Evolutionary conservation across 37 sponge, comb jelly and placozoan species (phyloP).

Genomic region (Cliona cf. orientalis): DNA sequence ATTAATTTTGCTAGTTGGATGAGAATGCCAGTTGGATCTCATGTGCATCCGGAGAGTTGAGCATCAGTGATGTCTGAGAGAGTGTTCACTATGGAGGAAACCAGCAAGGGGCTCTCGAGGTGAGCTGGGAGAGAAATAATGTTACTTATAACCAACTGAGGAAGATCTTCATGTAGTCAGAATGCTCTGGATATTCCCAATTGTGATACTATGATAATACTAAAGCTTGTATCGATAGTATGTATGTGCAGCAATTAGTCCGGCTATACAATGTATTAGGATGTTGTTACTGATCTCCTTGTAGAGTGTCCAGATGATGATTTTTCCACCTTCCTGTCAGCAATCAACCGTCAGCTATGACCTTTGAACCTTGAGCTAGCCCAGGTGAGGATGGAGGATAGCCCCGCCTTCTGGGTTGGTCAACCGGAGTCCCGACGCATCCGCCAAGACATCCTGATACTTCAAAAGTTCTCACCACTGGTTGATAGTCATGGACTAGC

Average conservation of each 20-base stretch:
- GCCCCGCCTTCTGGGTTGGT: conserved; percentile 33
- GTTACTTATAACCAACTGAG: too few species aligned
- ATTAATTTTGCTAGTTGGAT: too few species aligned
- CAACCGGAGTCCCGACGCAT: conserved; percentile 52
- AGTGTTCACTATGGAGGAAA: background rate
- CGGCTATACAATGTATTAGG: too few species aligned
- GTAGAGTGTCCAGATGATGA: background rate
- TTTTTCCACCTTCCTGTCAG: conserved; percentile 8
- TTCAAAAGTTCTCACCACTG: conserved; percentile 30
- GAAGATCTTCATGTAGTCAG: too few species aligned
- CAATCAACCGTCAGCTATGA: conserved; percentile 41
- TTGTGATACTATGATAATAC: too few species aligned
- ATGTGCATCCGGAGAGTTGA: background rate
- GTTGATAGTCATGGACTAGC: conserved; percentile 18
- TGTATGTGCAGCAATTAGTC: too few species aligned
- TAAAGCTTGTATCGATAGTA: too few species aligned
- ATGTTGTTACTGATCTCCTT: background rate
- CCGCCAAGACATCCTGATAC: conserved; percentile 55
- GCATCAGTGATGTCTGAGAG: conserved; percentile 8
- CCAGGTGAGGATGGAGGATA: conserved; percentile 44
- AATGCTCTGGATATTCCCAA: too few species aligned
- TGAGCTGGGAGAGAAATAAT: too few species aligned
- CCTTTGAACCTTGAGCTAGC: conserved; percentile 36
- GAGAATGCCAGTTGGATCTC: background rate
- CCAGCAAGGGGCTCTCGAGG: background rate